These are phyloP conservation scores for Botia kubotai DNA, from an alignment of 2,797 vertebrate genomes.

Conservation along the genomic window DNA sequence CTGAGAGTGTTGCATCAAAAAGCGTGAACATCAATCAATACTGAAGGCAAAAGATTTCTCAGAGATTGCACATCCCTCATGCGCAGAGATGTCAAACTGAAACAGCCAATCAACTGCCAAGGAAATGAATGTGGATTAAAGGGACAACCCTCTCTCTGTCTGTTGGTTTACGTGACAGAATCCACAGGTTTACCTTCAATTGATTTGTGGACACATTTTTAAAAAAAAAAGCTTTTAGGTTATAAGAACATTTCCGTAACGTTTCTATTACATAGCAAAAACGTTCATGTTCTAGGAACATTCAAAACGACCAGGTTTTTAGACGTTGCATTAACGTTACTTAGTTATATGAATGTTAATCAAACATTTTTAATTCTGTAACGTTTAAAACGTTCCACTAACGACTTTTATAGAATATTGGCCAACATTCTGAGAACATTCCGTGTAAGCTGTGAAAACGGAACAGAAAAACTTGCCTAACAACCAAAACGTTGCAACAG, in stretches of 20 bases:
- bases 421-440: not conserved
- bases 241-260: not conserved
- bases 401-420: not conserved
- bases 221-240: no score
- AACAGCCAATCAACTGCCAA: not conserved
- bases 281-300: no score
- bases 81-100: not conserved
- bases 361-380: no score
- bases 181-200: no score
- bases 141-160: not conserved
- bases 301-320: no score
- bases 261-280: no score
- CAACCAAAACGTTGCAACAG: not conserved
- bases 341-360: no score
- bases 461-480: not conserved
- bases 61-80: slow-evolving; percentile 18
- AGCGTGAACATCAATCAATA: not conserved
- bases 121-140: not conserved
- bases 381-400: no score
- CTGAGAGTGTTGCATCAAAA: not conserved
- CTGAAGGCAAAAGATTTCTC: slow-evolving; percentile 24
- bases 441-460: not conserved
- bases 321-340: no score
- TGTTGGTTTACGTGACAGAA: not conserved
- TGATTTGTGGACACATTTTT: no score